Base-by-base conservation (phyloP, 2,888 invertebrate genomes). In the Campoletis raptor region DNA sequence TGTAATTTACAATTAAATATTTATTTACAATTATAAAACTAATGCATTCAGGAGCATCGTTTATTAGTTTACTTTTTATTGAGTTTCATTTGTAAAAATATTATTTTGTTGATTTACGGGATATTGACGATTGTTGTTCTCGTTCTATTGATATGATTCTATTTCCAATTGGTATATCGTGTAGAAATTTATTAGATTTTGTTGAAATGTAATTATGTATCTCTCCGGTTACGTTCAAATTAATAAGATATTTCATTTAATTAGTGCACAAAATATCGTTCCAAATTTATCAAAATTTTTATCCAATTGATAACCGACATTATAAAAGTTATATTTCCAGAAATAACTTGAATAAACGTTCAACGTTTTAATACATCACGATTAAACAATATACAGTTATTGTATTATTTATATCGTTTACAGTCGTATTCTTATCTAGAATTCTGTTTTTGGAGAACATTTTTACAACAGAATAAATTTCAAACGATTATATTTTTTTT, bases 1-100 rank as follows among this genome's bases (percentile, higher is more conserved):
- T 82, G 78, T 85, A 83, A 83, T 83, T 80, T 81, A 81, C 83
- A 67, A 72, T 81, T 80, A 80, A 86, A 86, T 86, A 86, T 86
- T 86, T 86, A 86, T 86, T 86, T 86, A 81, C 72, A 82, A 82
- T 82, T 69, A 30, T 70, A 52, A 42, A 76, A 40, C 9, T 45
- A 69, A 64, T 3, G 10, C 37, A 52, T 24, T 24, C 9, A 24
- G 3, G n/a, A n/a, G 30, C 30, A 6, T 79, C 37, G 10, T 77
- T 66, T 18, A 3, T 52, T 74, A 12, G 61, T 72, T 66, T 24
- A 36, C 21, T 10, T n/a, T 12, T 66, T 37, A 37, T 66, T 37
- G 8, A 66, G n/a, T 66, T 36, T 66, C 4, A 10, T 18, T 61
- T 61, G 24, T 6, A 24, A 61, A 21, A 61, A 61, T 61, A 61